A percentile compares a stretch with the other conserved stretches of the same genome.
These are phyloP conservation scores for Episyrphus balteatus DNA, from an alignment of 1,140 invertebrate species.

Conservation along the genomic window DNA sequence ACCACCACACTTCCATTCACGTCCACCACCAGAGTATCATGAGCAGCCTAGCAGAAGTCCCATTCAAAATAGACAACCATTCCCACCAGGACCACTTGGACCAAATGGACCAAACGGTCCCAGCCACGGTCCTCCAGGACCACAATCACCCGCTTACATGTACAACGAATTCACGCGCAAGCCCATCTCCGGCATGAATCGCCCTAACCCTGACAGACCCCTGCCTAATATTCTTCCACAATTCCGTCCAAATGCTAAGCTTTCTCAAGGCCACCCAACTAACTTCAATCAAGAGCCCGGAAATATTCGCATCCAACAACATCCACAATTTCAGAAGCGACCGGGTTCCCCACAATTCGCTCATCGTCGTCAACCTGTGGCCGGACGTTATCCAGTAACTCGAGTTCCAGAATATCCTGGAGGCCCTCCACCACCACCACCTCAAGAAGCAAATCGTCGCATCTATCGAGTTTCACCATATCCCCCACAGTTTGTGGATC, in stretches of 20 bases:
- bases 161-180: conserved; percentile 35
- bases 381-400: conserved; percentile 23
- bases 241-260: conserved; percentile 54
- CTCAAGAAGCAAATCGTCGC: conserved; percentile 20
- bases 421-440: conserved; percentile 6
- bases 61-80: background rate
- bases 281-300: conserved; percentile 26
- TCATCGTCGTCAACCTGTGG: conserved; percentile 18
- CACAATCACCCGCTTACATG: conserved; percentile 24
- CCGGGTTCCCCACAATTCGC: conserved; percentile 27
- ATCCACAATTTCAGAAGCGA: conserved; percentile 16
- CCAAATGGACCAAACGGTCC: conserved; percentile 13
- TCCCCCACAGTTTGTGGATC: conserved; percentile 19
- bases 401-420: conserved; percentile 17
- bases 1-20: conserved; percentile 19
- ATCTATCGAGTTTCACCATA: conserved; percentile 26
- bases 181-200: conserved; percentile 32
- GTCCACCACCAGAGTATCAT: conserved; percentile 14
- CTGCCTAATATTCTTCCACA: conserved; percentile 60
- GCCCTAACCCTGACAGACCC: conserved; percentile 36
- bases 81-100: conserved; percentile 1
- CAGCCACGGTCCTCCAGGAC: conserved; percentile 18
- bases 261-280: conserved; percentile 41
- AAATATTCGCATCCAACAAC: conserved; percentile 33
- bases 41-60: conserved; percentile 21